Percentiles rank a stretch among this genome's conserved stretches.
Conservation (phyloP, 2,113 vertebrate species). For the Oreotrochilus melanogaster region DNA sequence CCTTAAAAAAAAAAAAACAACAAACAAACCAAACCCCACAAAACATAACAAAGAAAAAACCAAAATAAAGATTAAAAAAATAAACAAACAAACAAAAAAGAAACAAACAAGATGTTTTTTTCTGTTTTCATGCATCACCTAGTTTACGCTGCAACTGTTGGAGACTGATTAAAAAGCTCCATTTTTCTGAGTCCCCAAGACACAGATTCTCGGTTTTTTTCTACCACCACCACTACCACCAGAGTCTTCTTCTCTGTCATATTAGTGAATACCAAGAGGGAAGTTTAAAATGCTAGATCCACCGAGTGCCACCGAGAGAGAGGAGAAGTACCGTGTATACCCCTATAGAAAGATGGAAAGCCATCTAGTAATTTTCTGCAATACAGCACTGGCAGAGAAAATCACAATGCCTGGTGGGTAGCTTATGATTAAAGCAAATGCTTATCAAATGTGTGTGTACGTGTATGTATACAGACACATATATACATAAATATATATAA, state of each 20-base stretch:
- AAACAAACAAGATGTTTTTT: neutral
- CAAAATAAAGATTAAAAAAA: no score
- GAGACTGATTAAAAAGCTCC: neutral
- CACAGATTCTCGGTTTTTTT: neutral
- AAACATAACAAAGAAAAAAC: no score
- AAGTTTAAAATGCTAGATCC: neutral
- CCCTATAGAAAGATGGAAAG: neutral
- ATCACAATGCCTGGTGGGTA: neutral
- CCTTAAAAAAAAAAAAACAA: no score
- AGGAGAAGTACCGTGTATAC: neutral
- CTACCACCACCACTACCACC: neutral
- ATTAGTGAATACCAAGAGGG: neutral
- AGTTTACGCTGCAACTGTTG: neutral
- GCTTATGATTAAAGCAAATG: neutral
- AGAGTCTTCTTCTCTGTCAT: neutral
- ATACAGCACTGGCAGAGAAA: neutral
- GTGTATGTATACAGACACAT: neutral
- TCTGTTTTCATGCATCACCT: neutral
- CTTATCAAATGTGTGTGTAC: neutral
- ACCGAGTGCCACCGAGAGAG: neutral
- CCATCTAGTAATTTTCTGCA: neutral
- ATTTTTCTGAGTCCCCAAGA: fast-evolving
- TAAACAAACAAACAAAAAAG: no score
- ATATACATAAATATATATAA: neutral
- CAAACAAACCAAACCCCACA: neutral